A percentile compares a stretch with the other conserved stretches of the same genome.
phyloP scores from a whole-genome alignment of 2,888 invertebrate species.

The Agrypnus murinus region DNA sequence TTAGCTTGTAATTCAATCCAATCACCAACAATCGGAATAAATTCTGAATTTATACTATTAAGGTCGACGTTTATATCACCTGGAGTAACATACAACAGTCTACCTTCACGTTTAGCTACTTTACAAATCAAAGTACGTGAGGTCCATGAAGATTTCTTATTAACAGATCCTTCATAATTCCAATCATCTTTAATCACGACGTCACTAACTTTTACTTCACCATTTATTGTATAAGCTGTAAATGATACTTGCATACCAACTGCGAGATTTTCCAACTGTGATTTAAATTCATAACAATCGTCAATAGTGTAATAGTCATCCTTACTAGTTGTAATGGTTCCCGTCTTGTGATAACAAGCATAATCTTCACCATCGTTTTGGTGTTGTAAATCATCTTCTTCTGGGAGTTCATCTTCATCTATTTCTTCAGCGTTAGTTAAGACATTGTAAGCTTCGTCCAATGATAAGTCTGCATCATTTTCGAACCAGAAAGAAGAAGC shows the following conservation, averaged over 20 bases:
- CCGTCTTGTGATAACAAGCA: constrained; percentile 68
- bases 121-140: constrained; percentile 68
- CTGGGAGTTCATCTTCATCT: constrained; percentile 19
- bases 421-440: constrained; percentile 51
- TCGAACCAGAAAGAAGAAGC: not conserved
- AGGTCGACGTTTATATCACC: constrained; percentile 76
- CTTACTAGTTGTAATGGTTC: constrained; percentile 76
- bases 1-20: constrained; percentile 79
- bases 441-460: constrained; percentile 60
- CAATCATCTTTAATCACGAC: constrained; percentile 63
- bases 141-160: constrained; percentile 61
- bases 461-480: constrained; percentile 49
- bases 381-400: constrained; percentile 25
- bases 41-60: constrained; percentile 77
- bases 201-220: constrained; percentile 70
- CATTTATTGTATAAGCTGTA: constrained; percentile 57
- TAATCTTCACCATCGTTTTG: constrained; percentile 47
- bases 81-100: constrained; percentile 72
- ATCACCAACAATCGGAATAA: constrained; percentile 82
- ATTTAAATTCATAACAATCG: constrained; percentile 74
- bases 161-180: constrained; percentile 67
- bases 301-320: constrained; percentile 76
- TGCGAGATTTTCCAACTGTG: constrained; percentile 65
- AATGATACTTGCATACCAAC: constrained; percentile 76
- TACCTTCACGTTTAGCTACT: constrained; percentile 68